Evolutionary conservation across 2,888 invertebrate genomes (phyloP).

Genomic region (Caenorhabditis imperialis): DNA sequence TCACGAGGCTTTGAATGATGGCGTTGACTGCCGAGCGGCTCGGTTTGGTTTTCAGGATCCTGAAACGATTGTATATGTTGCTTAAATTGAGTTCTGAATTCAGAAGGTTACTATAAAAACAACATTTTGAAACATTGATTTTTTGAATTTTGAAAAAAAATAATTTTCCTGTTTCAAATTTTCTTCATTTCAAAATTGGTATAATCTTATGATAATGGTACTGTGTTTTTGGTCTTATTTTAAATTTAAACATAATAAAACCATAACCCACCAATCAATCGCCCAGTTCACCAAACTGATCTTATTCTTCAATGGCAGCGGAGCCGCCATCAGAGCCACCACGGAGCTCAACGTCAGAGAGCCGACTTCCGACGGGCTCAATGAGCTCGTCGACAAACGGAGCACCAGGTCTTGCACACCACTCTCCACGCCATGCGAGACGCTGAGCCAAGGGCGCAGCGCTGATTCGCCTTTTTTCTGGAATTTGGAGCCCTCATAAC

Average conservation of each 20-base stretch:
- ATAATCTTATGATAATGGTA: too few relatives aligned
- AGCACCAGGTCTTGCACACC: conserved; percentile 17
- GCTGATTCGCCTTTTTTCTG: background rate
- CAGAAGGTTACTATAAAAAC: too few relatives aligned
- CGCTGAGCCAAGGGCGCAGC: background rate
- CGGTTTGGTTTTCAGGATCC: conserved; percentile 10
- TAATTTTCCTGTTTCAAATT: too few relatives aligned
- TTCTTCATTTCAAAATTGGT: too few relatives aligned
- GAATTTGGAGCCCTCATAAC: too few relatives aligned
- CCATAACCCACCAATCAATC: conserved; percentile 31
- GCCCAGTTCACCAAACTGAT: conserved; percentile 44
- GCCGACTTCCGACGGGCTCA: conserved; percentile 3
- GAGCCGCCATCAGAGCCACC: conserved; percentile 23
- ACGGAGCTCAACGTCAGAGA: conserved; percentile 20
- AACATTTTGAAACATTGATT: background rate
- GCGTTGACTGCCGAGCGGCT: conserved; percentile 2
- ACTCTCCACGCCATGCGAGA: conserved; percentile 5
- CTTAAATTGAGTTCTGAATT: too few relatives aligned
- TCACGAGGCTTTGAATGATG: conserved; percentile 20
- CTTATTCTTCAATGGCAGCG: conserved; percentile 27
- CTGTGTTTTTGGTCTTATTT: too few relatives aligned
- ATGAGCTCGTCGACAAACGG: background rate
- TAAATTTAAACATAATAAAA: too few relatives aligned
- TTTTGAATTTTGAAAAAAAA: background rate
- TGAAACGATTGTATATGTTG: too few relatives aligned